These are phyloP conservation scores for Lordiphosa mommai DNA, from an alignment of 1,140 invertebrate species.

Conservation along the genomic window DNA sequence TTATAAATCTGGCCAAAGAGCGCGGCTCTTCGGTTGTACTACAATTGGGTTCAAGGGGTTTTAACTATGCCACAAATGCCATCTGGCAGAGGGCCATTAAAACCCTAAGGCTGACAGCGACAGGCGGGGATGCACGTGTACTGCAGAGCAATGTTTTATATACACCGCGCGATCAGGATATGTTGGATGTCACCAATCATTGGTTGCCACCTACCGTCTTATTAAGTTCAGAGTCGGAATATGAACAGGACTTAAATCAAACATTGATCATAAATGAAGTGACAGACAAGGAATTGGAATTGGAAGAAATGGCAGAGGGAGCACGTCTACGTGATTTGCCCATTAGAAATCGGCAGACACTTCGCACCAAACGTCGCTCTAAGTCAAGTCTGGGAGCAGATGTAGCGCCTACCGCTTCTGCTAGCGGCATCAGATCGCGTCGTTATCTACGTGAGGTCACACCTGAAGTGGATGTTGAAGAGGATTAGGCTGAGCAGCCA, in stretches of 20 bases:
- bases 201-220: conserved; percentile 53
- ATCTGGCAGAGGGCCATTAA: conserved; percentile 96
- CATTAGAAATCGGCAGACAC: conserved; percentile 25
- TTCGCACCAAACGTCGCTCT: conserved; percentile 7
- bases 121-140: conserved; percentile 12
- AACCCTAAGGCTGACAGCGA: conserved; percentile 44
- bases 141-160: conserved; percentile 43
- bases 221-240: conserved; percentile 20
- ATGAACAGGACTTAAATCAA: conserved; percentile 8
- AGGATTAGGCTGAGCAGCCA: conserved; percentile 25
- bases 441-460: conserved; percentile 65
- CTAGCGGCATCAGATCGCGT: conserved; percentile 29
- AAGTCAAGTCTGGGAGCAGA: not conserved
- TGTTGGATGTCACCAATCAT: conserved; percentile 31
- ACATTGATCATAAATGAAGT: conserved; percentile 40
- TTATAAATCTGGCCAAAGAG: conserved; percentile 92
- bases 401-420: conserved; percentile 4
- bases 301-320: conserved; percentile 18
- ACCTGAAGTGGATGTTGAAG: conserved; percentile 61
- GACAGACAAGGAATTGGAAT: conserved; percentile 29
- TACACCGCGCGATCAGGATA: conserved; percentile 29
- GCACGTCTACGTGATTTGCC: conserved; percentile 64
- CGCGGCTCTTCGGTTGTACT: conserved; percentile 94
- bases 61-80: conserved; percentile 93
- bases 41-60: conserved; percentile 91